These are phyloP conservation scores for Listronotus bonariensis DNA, from an alignment of 1,140 invertebrate genomes.

Conservation along the genomic window DNA sequence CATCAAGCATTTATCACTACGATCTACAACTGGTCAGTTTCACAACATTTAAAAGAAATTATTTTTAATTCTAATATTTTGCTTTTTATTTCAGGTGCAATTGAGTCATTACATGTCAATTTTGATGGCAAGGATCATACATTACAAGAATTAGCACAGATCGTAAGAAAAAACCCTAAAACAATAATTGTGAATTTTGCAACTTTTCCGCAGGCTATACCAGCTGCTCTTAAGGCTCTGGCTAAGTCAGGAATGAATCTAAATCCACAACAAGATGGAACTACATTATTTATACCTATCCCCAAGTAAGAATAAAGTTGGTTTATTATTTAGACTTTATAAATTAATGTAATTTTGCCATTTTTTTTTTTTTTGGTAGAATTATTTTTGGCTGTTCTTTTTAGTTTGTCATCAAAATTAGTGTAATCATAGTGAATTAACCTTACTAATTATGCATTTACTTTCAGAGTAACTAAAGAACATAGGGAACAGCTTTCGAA, in stretches of 20 bases:
- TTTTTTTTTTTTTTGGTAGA: slow-evolving; percentile 11
- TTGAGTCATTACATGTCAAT: slow-evolving; percentile 76
- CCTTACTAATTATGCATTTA: too few relatives aligned
- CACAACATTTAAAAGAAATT: slow-evolving; percentile 1
- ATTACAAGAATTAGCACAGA: slow-evolving; percentile 87
- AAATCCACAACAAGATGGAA: slow-evolving; percentile 94
- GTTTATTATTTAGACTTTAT: neutral
- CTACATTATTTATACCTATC: slow-evolving; percentile 82
- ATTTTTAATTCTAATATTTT: neutral
- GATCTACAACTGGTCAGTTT: slow-evolving; percentile 65
- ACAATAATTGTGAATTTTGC: slow-evolving; percentile 81
- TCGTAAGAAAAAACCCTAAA: slow-evolving; percentile 85
- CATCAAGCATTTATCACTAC: slow-evolving; percentile 74
- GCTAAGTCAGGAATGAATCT: slow-evolving; percentile 84
- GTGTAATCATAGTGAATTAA: too few relatives aligned
- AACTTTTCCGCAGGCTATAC: slow-evolving; percentile 82
- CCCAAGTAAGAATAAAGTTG: slow-evolving; percentile 71
- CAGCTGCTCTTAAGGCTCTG: slow-evolving; percentile 75
- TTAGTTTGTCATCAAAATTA: too few relatives aligned
- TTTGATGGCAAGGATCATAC: slow-evolving; percentile 82
- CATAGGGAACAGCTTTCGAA: slow-evolving; percentile 85
- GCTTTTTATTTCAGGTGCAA: slow-evolving; percentile 61
- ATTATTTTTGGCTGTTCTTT: slow-evolving; percentile 32
- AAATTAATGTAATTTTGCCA: too few relatives aligned
- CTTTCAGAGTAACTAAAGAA: slow-evolving; percentile 82